phyloP scores from a whole-genome alignment of 1,140 invertebrate genomes.

The Homarus americanus region DNA sequence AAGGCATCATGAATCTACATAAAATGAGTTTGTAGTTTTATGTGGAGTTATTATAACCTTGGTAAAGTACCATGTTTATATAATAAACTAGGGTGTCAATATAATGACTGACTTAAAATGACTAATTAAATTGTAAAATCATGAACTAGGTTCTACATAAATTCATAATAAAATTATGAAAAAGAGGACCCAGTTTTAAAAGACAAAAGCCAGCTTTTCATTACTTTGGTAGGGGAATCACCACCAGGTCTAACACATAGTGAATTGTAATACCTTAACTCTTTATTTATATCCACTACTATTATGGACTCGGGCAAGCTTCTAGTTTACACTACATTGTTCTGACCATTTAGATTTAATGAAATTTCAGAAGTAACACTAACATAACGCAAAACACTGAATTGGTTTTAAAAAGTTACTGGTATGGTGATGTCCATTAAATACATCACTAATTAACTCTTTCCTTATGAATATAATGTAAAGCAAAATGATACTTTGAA shows the following conservation, averaged over 20 bases:
- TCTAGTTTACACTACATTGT: neutral
- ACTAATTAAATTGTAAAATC: neutral
- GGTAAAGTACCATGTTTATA: neutral
- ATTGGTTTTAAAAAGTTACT: too few relatives aligned
- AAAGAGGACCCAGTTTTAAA: conserved; percentile 34
- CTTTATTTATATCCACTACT: neutral
- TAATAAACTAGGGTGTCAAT: neutral
- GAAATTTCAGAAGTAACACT: too few relatives aligned
- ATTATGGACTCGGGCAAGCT: neutral
- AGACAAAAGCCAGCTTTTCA: neutral
- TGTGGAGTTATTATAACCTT: neutral
- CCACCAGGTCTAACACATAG: neutral
- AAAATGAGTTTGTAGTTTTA: neutral
- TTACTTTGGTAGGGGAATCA: neutral
- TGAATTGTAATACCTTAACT: neutral
- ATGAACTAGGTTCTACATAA: conserved; percentile 13
- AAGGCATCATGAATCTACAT: neutral
- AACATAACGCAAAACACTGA: too few relatives aligned
- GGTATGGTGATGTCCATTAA: too few relatives aligned
- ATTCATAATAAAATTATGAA: conserved; percentile 40
- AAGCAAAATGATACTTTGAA: too few relatives aligned
- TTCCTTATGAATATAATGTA: too few relatives aligned
- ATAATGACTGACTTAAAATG: neutral
- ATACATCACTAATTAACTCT: too few relatives aligned
- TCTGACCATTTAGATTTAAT: neutral